A percentile compares a stretch with the other conserved stretches of the same genome.
Conservation (phyloP, 2,888 invertebrate genomes). For the Scotopteryx bipunctaria region DNA sequence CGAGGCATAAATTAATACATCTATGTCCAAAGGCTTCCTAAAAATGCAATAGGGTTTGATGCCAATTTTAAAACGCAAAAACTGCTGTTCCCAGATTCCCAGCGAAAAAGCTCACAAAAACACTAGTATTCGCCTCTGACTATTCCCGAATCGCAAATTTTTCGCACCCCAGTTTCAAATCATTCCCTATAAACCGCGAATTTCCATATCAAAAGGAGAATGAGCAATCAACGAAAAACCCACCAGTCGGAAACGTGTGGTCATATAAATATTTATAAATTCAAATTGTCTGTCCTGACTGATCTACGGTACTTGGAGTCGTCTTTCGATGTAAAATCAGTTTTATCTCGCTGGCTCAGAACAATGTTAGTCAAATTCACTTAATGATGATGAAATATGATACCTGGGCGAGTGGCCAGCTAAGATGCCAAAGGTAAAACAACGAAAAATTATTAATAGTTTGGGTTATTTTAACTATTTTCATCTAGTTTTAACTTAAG, state of each 20-base stretch:
- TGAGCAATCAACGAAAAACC: slow-evolving; percentile 41
- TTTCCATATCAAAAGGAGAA: slow-evolving; percentile 41
- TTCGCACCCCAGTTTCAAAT: slow-evolving; percentile 20
- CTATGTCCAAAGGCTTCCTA: too few relatives aligned
- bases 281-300: slow-evolving; percentile 44
- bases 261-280: slow-evolving; percentile 54
- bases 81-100: too few relatives aligned
- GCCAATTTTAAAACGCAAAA: background rate
- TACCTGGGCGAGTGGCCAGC: too few relatives aligned
- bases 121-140: background rate
- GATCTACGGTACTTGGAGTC: slow-evolving; percentile 25
- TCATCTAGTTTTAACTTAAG: too few relatives aligned
- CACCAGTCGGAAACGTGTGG: slow-evolving; percentile 38
- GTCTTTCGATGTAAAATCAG: background rate
- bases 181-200: slow-evolving; percentile 33
- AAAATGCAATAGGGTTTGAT: too few relatives aligned
- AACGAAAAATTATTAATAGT: too few relatives aligned
- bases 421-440: too few relatives aligned
- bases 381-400: too few relatives aligned
- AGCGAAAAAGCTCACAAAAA: slow-evolving; percentile 9
- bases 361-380: background rate
- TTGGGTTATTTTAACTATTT: too few relatives aligned
- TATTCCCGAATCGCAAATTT: slow-evolving; percentile 9
- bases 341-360: background rate
- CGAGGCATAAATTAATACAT: too few relatives aligned